Base-by-base conservation (phyloP, 2,888 invertebrate genomes). In the Toxonevra muliebris region DNA sequence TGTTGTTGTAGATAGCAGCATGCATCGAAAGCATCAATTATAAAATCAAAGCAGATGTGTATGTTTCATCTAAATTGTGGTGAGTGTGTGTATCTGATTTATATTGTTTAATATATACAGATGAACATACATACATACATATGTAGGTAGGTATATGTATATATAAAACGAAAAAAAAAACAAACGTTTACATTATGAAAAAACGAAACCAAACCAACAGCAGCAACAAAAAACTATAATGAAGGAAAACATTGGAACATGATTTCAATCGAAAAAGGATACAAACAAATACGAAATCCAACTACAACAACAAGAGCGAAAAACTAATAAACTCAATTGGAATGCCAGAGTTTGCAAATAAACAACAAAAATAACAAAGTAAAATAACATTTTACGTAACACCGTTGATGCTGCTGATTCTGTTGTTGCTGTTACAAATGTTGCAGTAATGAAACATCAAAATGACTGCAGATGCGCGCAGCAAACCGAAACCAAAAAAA, bases 1-100 rank as follows among this genome's bases (percentile, higher is more conserved):
- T 50, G 53, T 10, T 19, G 42, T 67, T 69, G 69, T 63, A 42
- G 65, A 60, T 69, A 67, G 65, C 62, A 67, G 69, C 69, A 69
- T 67, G 65, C 71, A 67, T 69, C 69, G 71, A 69, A 40, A 66
- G 45, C 53, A 71, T 71, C 68, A 78, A 78, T 79, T 81, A 80
- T 75, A 75, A 79, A 81, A 80, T 80, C 80, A 77, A 80, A 76
- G 75, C 80, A 80, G 75, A 77, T 80, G 77, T 74, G 78, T 42
- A 8, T 30, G 30, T 30, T 30, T 30, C 30, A 30, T 7, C 30
- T 30, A 30, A 30, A 30, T 30, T 30, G 30, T 30, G 30, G 30
- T 30, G 30, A 30, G 30, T 30, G 30, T 30, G 7, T 30, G 30
- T 30, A 30, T 30, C 30, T 4, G 30, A 30, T 30, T 30, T 30